Percentiles rank a stretch among this genome's conserved stretches.
Conservation (phyloP, 2,797 vertebrate genomes). For the Echeneis naucrates region DNA sequence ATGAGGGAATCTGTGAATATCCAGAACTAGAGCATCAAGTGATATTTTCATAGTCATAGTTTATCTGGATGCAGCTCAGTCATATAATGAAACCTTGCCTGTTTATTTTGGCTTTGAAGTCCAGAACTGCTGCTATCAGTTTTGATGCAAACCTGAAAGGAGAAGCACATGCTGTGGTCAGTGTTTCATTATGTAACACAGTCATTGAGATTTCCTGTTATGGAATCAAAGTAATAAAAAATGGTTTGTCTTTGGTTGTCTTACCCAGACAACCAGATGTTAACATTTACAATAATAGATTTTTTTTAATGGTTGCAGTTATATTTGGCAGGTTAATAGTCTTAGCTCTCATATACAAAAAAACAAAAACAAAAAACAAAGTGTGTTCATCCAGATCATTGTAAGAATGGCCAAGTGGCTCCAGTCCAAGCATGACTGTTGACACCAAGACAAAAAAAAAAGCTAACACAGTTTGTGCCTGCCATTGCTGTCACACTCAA, state of each 20-base stretch:
- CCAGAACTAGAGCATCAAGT: not conserved
- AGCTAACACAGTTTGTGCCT: not conserved
- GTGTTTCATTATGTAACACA: too few species aligned
- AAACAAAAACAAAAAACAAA: too few species aligned
- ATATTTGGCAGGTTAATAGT: not conserved
- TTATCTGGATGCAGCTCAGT: not conserved
- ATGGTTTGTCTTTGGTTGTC: too few species aligned
- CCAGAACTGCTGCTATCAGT: constrained; percentile 88
- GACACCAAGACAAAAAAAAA: not conserved
- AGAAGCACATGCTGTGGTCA: constrained; percentile 28
- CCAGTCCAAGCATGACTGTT: not conserved
- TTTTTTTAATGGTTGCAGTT: not conserved
- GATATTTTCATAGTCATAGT: too few species aligned
- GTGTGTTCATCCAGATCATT: not conserved
- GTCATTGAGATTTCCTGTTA: too few species aligned
- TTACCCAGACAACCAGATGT: not conserved
- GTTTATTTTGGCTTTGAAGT: constrained; percentile 87
- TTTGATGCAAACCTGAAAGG: constrained; percentile 87
- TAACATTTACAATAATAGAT: not conserved
- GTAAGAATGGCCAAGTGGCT: not conserved
- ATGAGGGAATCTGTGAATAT: not conserved
- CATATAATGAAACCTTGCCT: constrained; percentile 72
- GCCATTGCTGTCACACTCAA: not conserved
- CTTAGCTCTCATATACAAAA: not conserved
- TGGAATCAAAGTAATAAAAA: too few species aligned